Conservation (phyloP, 2,888 invertebrate genomes). For the Ischnura elegans region DNA sequence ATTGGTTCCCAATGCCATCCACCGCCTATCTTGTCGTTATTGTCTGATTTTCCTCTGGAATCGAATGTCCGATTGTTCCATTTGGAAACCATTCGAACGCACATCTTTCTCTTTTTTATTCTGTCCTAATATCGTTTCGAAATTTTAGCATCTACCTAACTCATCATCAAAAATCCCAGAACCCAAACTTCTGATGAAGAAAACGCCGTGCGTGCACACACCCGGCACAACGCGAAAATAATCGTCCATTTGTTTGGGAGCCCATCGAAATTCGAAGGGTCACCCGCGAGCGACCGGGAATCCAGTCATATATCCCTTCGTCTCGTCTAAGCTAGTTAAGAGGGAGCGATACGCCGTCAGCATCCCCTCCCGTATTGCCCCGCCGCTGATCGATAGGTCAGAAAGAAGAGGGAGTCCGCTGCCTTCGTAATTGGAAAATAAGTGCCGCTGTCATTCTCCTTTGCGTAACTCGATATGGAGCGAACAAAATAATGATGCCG, state of each 20-base stretch:
- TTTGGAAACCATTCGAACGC: slow-evolving; percentile 16
- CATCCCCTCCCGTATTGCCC: too few species aligned
- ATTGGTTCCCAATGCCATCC: neutral
- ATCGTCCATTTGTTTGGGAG: neutral
- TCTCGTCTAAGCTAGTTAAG: slow-evolving; percentile 31
- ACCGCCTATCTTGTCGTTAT: neutral
- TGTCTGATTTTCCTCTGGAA: neutral
- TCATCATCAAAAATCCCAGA: neutral
- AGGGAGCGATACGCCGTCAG: neutral
- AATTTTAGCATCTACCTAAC: slow-evolving; percentile 14
- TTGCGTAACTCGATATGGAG: slow-evolving; percentile 34
- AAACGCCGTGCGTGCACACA: neutral
- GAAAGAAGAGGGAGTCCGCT: slow-evolving; percentile 8
- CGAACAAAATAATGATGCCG: neutral
- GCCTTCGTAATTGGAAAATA: slow-evolving; percentile 18
- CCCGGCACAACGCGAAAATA: neutral
- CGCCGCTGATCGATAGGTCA: slow-evolving; percentile 7
- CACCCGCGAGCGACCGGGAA: slow-evolving; percentile 9
- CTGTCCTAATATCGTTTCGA: neutral
- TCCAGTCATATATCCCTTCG: slow-evolving; percentile 34
- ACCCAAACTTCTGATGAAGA: neutral
- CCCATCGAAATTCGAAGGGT: slow-evolving; percentile 20
- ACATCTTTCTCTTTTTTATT: neutral
- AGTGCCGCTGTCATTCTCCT: neutral
- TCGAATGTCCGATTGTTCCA: neutral